Evolutionary conservation across 2,797 vertebrate genomes (phyloP), one percentile per base, ranked within the genome.

Genomic region (Sebastes steindachneri): DNA sequence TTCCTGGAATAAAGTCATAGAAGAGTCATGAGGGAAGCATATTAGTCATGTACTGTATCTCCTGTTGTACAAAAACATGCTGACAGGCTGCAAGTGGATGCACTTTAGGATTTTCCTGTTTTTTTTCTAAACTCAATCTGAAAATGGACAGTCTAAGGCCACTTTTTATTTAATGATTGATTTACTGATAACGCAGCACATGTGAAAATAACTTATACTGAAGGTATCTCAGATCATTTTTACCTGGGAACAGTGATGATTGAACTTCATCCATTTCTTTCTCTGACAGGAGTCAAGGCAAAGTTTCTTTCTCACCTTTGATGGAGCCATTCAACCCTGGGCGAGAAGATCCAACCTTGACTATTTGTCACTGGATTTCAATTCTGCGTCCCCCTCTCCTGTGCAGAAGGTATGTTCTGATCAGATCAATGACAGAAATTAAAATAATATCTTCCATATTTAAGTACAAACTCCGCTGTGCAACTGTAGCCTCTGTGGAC

Each of bases 311-410:
- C 86, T 95, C 15, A 90, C 83, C 68, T 94, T 93, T 75, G 96
- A 96, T 4, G 91, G 89, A 80, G 25, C 73, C 33, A 80, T 85
- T 86, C 94, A 95, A 74, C 92, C 89, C 6, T 97, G 95, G 95
- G 88, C 90, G 11, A 96, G 96, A 87, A 96, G 94, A 86, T 97
- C 95, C 66, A 97, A 96, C 92, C 96, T 99, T 51, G 98, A 99
- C 88, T 99, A 99, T 92, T 93, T 99, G 93, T 97, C 97, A 6
- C 93, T 99, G 93, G 98, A 98, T 95, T 99, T 99, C 91, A 98
- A 99, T 87, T 97, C 97, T 10, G 95, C 96, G 23, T 97, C 97
- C 31, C 96, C 97, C 12, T 97, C 97, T 55, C 98, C 98, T 83
- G 96, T 97, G 35, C 97, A 97, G 83, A 99, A 99, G 97, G 98